phyloP scores from a whole-genome alignment of 2,113 vertebrate genomes.

The Indicator maculatus region DNA sequence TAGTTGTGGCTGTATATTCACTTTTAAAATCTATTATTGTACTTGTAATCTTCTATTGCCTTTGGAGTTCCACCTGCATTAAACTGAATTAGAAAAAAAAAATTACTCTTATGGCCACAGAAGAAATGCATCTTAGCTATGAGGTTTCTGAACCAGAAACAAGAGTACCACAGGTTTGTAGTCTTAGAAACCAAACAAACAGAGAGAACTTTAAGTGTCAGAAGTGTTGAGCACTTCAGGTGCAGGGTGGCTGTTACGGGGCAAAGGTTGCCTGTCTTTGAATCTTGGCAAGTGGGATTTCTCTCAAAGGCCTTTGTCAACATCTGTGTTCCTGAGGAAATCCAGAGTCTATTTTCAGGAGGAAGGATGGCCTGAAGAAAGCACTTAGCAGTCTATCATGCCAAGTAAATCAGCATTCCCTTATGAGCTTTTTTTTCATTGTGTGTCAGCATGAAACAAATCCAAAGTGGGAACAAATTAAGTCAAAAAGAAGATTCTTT shows the following conservation, averaged over 20 bases:
- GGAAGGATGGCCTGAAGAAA: background rate
- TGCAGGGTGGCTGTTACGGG: background rate
- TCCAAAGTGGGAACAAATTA: background rate
- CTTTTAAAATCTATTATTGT: background rate
- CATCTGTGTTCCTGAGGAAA: background rate
- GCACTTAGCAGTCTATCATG: background rate
- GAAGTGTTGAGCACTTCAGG: background rate
- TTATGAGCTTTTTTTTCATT: rapidly evolving
- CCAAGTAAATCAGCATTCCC: background rate
- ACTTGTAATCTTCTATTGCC: background rate
- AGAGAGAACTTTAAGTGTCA: background rate
- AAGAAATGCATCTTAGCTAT: background rate
- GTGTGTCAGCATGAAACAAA: background rate
- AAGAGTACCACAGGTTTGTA: background rate
- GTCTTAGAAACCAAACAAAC: background rate
- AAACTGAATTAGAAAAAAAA: background rate
- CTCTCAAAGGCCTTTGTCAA: background rate
- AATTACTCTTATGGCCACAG: background rate
- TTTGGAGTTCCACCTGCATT: background rate
- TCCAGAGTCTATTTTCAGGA: background rate
- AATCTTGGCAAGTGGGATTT: background rate
- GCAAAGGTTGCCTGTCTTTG: background rate
- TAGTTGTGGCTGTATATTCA: conserved; percentile 23
- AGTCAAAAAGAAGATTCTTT: background rate
- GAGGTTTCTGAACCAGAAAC: background rate